Conservation (phyloP, 1,140 invertebrate genomes). For the Notospermus geniculatus region DNA sequence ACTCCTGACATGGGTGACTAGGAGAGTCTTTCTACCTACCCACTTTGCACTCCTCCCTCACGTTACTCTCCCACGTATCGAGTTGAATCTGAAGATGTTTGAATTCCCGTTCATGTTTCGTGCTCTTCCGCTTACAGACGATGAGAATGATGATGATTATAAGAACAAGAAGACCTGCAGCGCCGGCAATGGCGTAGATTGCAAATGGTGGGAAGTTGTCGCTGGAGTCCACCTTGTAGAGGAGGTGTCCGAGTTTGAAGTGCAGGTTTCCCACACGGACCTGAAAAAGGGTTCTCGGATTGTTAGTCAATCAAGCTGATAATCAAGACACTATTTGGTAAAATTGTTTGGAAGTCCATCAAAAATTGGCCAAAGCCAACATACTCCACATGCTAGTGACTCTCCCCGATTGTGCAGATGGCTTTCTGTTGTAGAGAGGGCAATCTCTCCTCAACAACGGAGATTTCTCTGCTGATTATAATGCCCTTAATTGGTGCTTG, state of each 20-base stretch:
- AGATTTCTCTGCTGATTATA: neutral
- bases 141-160: constrained; percentile 82
- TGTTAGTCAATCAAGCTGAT: no score
- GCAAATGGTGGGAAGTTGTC: constrained; percentile 70
- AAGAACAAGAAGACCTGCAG: constrained; percentile 77
- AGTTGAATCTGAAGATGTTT: constrained; percentile 98
- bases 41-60: constrained; percentile 95
- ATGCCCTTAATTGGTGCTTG: neutral
- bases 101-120: constrained; percentile 92
- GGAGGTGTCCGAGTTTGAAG: constrained; percentile 80
- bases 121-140: constrained; percentile 86
- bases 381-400: neutral
- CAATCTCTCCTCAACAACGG: neutral
- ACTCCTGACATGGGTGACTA: neutral
- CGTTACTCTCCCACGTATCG: constrained; percentile 98
- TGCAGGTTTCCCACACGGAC: constrained; percentile 79
- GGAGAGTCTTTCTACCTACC: no score
- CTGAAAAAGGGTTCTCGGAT: constrained; percentile 34
- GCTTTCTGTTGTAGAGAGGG: neutral
- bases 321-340: no score
- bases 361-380: neutral
- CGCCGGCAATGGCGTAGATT: constrained; percentile 63
- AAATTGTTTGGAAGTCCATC: no score
- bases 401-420: neutral
- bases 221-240: constrained; percentile 82